phyloP scores from a whole-genome alignment of 2,797 vertebrate genomes.

The Notoglanidium macrostoma region DNA sequence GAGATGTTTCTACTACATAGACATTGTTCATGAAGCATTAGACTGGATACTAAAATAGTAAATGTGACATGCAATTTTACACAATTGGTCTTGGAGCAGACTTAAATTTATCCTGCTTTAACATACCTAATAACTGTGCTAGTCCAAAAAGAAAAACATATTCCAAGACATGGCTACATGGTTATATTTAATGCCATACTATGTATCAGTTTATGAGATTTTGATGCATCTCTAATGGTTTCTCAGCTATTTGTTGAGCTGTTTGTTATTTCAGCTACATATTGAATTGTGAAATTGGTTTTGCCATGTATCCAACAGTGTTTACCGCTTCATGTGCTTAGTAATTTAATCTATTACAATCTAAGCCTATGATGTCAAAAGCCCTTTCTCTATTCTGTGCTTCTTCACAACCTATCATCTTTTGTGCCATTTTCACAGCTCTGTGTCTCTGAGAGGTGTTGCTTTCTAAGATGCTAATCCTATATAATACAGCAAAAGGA shows the following conservation, averaged over 20 bases:
- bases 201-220: background rate
- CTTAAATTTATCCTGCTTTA: background rate
- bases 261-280: background rate
- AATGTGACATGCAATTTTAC: background rate
- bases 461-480: slow-evolving; percentile 14
- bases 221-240: background rate
- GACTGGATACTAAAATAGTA: background rate
- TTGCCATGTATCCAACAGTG: background rate
- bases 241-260: background rate
- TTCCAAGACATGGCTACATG: background rate
- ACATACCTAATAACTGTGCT: background rate
- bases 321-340: background rate
- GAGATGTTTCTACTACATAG: background rate
- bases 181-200: background rate
- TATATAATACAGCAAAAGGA: background rate
- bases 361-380: background rate
- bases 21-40: background rate
- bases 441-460: slow-evolving; percentile 8
- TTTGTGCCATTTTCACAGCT: slow-evolving; percentile 19
- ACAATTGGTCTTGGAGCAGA: background rate
- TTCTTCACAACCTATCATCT: background rate
- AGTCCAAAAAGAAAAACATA: background rate
- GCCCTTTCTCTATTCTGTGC: background rate
- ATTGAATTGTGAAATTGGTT: background rate
- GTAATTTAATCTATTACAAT: background rate